Base-by-base conservation (phyloP, 2,797 vertebrate species). In the Semaprochilodus insignis region DNA sequence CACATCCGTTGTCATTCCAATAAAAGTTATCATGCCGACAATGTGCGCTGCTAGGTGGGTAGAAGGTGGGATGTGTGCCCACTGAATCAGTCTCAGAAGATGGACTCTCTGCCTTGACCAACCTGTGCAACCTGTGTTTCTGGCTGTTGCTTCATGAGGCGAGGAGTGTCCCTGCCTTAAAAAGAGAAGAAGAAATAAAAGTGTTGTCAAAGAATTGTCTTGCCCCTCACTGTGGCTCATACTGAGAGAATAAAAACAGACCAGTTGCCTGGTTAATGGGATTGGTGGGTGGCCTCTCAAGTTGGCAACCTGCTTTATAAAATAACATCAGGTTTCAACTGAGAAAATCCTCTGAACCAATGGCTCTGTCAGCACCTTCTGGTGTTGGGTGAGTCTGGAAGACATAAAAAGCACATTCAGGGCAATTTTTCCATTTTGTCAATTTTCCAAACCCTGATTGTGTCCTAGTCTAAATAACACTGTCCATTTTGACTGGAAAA, bases 381-480 rank as follows among this genome's bases (percentile, higher is more conserved):
- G 54, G n/a, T 74, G 54, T 36, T 4, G 31, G 31, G 72, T 23
- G 40, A 10, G 16, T 74, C 17, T 31, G 17, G 14, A 55, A 73
- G 55, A 31, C 52, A 55, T 7, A 57, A 59, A 74, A 36, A 31
- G 72, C 72, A 59, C 52, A 57, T 55, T 55, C 52, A 74, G 13
- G 31, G n/a, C 40, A 70, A 44, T 25, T 44, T 31, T 31, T 31
- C 31, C 31, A 31, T 31, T 31, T 25, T 13, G 36, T 59, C 72
- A 74, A 55, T 74, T 74, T 74, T 74, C 71, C 71, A 13, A 74
- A 74, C 52, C 55, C 52, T 74, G 52, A 74, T 59, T 40, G 52
- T 59, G 54, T 19, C 44, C 51, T 48, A 14, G 21, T 21, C 54
- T 59, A 40, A 59, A 59, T 74, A 31, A 59, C 72, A 59, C 27